These are phyloP conservation scores for Drosophila malerkotliana DNA, from an alignment of 1,140 invertebrate species.

Conservation along the genomic window DNA sequence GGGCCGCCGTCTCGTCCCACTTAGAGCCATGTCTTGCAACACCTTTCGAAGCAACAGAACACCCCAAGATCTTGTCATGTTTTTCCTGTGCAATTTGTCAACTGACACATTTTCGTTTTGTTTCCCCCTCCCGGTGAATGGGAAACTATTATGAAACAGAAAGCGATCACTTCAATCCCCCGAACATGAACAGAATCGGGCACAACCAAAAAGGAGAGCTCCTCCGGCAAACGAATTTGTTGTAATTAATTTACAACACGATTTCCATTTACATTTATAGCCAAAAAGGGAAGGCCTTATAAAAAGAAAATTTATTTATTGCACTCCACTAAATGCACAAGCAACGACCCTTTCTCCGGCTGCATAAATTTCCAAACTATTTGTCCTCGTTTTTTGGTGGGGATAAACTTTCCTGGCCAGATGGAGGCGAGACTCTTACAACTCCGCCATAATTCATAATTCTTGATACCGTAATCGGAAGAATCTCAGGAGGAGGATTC, in stretches of 20 bases:
- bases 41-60: constrained; percentile 60
- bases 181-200: background rate
- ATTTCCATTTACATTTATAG: constrained; percentile 63
- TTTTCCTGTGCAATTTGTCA: constrained; percentile 83
- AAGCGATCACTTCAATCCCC: constrained; percentile 23
- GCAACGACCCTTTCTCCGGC: constrained; percentile 20
- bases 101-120: constrained; percentile 70
- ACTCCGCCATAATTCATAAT: constrained; percentile 65
- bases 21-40: constrained; percentile 62
- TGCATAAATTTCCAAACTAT: constrained; percentile 49
- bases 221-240: constrained; percentile 64
- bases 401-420: constrained; percentile 6
- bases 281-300: constrained; percentile 33
- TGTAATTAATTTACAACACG: constrained; percentile 79
- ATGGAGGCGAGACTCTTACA: constrained; percentile 9
- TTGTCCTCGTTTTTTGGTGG: constrained; percentile 41
- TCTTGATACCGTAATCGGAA: constrained; percentile 22
- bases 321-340: constrained; percentile 35
- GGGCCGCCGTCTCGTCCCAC: background rate
- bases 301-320: constrained; percentile 75
- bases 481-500: constrained; percentile 1
- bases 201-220: constrained; percentile 2
- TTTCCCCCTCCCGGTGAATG: constrained; percentile 14
- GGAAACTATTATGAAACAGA: constrained; percentile 64
- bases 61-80: constrained; percentile 73